Base-by-base conservation (phyloP, 1,140 invertebrate genomes). In the Mycetomoellerius zeteki region DNA sequence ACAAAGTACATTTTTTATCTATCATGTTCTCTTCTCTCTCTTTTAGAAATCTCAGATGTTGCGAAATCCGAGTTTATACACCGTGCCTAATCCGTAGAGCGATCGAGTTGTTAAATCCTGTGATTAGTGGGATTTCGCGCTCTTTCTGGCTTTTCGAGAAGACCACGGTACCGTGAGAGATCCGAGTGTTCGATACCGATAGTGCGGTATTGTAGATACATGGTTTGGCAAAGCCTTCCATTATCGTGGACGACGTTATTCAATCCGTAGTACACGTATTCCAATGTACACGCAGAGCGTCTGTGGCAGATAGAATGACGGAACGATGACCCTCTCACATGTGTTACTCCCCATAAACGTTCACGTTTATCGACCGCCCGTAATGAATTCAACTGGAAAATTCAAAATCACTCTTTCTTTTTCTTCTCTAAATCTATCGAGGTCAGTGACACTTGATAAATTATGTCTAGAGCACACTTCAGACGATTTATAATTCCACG, bases 241-340 rank as follows among this genome's bases (percentile, higher is more conserved):
- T 91, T 91, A 91, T 91, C 78, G 73, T 67, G 69, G 50, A 73
- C 90, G 87, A 87, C 69, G 84, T 89, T 88, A 87, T 90, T 91
- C 89, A 90, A 91, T 91, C 85, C 78, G 27, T 43, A 62, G 21
- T 89, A 85, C 89, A 89, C 87, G 87, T 87, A 86, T 90, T 7
- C 80, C 64, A 50, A 90, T 78, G 87, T 86, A 88, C 81, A 84
- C 78, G 82, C 86, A 76, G 2, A 65, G 50, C 90, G 85, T 85
- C 89, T 90, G 80, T 75, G 62, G 60, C 33, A 77, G 87, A 90
- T 89, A 91, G 78, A 84, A 43, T 77, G 76, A 82, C 60, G 85
- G 21, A 78, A 64, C 71, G 60, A 77, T 88, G 69, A 78, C 64
- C 62, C 58, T 7, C 71, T 60, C 58, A n/a, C 62, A 19, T 54